A percentile compares a stretch with the other conserved stretches of the same genome.
Evolutionary conservation across 1,140 invertebrate species (phyloP).

Genomic region (Drosophila malerkotliana): DNA sequence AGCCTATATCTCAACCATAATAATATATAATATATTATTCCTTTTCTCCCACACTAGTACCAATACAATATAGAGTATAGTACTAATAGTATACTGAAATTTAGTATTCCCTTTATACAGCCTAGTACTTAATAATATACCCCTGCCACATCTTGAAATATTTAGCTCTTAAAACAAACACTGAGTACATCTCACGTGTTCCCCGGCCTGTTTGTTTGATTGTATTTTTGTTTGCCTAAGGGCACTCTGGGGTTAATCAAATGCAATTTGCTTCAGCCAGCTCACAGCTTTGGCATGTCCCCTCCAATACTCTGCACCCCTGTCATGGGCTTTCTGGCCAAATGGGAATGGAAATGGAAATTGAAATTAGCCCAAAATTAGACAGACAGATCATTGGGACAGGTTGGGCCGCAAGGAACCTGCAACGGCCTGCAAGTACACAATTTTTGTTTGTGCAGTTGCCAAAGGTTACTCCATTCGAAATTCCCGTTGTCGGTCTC

Average conservation of each 20-base stretch:
- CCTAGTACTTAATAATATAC: slow-evolving; percentile 15
- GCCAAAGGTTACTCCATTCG: slow-evolving; percentile 63
- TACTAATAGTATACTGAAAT: too few species aligned
- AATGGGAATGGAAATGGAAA: slow-evolving; percentile 58
- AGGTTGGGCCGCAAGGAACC: slow-evolving; percentile 45
- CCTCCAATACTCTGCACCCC: slow-evolving; percentile 6
- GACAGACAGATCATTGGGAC: slow-evolving; percentile 56
- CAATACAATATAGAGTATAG: too few species aligned
- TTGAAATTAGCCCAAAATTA: slow-evolving; percentile 77
- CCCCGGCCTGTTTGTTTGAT: slow-evolving; percentile 16
- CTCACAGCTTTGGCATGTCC: slow-evolving; percentile 50
- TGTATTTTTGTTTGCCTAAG: slow-evolving; percentile 15
- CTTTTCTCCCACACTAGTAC: too few species aligned
- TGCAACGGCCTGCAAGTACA: slow-evolving; percentile 4
- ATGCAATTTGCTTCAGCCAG: slow-evolving; percentile 46
- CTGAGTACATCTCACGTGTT: slow-evolving; percentile 20
- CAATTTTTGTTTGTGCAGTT: slow-evolving; percentile 19
- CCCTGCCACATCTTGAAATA: slow-evolving; percentile 6
- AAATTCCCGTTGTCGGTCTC: slow-evolving; percentile 53
- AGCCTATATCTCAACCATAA: too few species aligned
- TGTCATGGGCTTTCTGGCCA: slow-evolving; percentile 9
- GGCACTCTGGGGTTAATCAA: slow-evolving; percentile 55
- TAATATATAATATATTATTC: too few species aligned
- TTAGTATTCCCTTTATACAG: background rate
- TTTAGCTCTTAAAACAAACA: slow-evolving; percentile 24